phyloP scores from a whole-genome alignment of 30 jellyfish, hydroid and myxozoan genomes.

The Chironex yamaguchii region DNA sequence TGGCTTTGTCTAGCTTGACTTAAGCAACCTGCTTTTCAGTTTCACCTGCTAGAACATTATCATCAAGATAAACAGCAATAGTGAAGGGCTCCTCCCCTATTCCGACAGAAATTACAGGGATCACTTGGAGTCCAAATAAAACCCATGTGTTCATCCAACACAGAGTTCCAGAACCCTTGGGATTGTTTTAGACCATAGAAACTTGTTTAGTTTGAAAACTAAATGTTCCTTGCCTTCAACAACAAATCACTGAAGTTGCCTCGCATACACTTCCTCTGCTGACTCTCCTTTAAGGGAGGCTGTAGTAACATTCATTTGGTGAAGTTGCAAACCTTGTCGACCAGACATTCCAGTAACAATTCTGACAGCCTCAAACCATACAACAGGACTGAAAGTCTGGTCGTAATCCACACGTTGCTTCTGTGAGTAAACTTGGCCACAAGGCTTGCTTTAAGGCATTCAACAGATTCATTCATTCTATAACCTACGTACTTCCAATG shows the following conservation, averaged over 20 bases:
- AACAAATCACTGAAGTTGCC: constrained; percentile 73
- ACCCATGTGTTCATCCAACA: constrained; percentile 3
- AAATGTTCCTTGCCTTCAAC: too few relatives aligned
- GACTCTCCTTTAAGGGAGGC: constrained; percentile 49
- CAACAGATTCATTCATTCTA: too few relatives aligned
- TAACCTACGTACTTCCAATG: too few relatives aligned
- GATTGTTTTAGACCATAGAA: constrained; percentile 45
- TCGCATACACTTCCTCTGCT: constrained; percentile 49
- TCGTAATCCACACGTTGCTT: background rate
- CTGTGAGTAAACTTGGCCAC: constrained; percentile 2
- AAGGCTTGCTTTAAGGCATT: too few relatives aligned
- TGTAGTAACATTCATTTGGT: constrained; percentile 52
- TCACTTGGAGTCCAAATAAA: background rate
- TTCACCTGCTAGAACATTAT: constrained; percentile 44
- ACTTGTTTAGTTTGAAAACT: constrained; percentile 57
- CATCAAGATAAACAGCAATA: constrained; percentile 68
- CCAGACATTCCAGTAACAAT: constrained; percentile 18
- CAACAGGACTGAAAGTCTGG: constrained; percentile 27
- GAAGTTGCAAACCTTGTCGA: constrained; percentile 3
- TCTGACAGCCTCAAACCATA: constrained; percentile 18
- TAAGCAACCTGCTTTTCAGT: background rate
- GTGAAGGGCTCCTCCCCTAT: constrained; percentile 12
- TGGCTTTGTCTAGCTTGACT: background rate
- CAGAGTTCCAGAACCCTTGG: constrained; percentile 31
- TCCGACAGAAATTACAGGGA: background rate